Conservation (phyloP, 2,113 vertebrate species). For the Emydura subglobosa region DNA sequence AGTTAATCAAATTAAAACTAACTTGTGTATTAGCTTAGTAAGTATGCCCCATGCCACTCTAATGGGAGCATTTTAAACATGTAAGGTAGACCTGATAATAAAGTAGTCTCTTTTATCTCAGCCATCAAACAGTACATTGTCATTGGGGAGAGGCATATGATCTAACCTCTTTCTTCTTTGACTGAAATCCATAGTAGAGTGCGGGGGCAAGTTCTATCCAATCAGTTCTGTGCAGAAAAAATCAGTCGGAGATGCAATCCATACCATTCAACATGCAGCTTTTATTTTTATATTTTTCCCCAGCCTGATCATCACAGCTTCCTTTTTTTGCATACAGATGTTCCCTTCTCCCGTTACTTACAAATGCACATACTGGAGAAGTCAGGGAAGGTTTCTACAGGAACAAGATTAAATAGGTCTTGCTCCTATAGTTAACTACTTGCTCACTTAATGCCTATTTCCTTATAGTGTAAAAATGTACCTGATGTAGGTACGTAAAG, state of each 20-base stretch:
- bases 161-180: background rate
- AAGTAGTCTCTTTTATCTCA: background rate
- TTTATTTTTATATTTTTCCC: too few species aligned
- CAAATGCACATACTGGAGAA: too few species aligned
- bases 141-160: background rate
- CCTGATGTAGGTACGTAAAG: rapidly evolving
- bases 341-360: too few species aligned
- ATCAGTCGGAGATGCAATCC: too few species aligned
- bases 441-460: too few species aligned
- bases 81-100: background rate
- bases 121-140: background rate
- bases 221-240: background rate
- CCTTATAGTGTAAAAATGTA: background rate
- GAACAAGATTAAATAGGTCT: too few species aligned
- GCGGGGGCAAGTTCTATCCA: background rate
- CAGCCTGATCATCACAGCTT: too few species aligned
- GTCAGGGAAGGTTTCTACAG: too few species aligned
- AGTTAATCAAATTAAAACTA: background rate
- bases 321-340: too few species aligned
- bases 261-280: too few species aligned
- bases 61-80: background rate
- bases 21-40: background rate
- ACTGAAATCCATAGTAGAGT: background rate
- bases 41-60: background rate
- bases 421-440: too few species aligned